Base-by-base conservation (phyloP, 2,113 vertebrate species). In the Xyliphius kryptos region DNA sequence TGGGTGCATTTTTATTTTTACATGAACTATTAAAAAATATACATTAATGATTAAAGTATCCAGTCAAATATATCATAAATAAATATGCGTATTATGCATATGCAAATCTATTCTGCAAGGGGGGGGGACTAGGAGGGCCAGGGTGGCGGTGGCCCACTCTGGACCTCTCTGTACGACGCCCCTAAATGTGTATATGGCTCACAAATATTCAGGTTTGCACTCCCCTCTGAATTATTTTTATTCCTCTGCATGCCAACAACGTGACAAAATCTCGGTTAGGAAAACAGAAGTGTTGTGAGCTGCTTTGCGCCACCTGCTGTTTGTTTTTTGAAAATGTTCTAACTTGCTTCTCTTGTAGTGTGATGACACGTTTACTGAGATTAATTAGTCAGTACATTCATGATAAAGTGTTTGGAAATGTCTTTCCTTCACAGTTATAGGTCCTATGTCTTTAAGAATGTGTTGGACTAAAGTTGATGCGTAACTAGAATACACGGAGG, bases 271-370 rank as follows among this genome's bases (percentile, higher is more conserved):
- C 52, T 48, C 40, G 5, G 41, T 9, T 13, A 11, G 1, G 15
- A 20, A 2, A 36, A 10, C 43, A 21, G 9, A 26, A 19, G 19
- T 1, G 6, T 43, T 52, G 2, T 8, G 20, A 0, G 14, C 36
- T 5, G 17, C 47, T 41, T 50, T 67, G 71, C 71, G 71, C 71
- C 71, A 70, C 63, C 71, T 74, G 71, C 57, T 67, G 71, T 54
- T 22, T 17, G 15, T 58, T 49, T 0, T 10, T n/a, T n/a, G 4
- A 1, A 26, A 22, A 3, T 16, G 14, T 13, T 8, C 37, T 32
- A 10, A n/a, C n/a, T 13, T 38, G 20, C n/a, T 32, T 50, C 37
- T 44, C 3, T 17, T 22, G 14, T 13, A 66, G 20, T 11, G 21
- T 16, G 12, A 7, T 54, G 63, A 57, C 46, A 17, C 9, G 22